Conservation (phyloP, 2,888 invertebrate species). For the Torymus tubicola region DNA sequence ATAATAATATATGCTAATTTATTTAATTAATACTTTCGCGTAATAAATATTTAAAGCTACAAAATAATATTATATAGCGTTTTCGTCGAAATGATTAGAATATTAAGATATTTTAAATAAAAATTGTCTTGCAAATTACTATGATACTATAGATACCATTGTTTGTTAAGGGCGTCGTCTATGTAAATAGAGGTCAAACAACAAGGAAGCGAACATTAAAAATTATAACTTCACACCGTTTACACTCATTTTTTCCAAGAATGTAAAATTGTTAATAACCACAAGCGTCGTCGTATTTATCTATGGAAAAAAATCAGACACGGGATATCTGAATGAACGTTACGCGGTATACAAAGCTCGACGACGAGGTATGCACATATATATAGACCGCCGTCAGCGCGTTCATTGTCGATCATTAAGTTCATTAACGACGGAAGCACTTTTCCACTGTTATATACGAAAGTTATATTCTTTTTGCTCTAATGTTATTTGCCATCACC, state of each 20-base stretch:
- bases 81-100: no score
- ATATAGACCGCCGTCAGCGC: background rate
- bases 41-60: no score
- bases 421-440: constrained; percentile 43
- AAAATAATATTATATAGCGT: no score
- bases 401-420: constrained; percentile 29
- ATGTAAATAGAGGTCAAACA: no score
- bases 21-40: no score
- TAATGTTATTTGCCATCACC: background rate
- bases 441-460: constrained; percentile 23
- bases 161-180: no score
- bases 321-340: constrained; percentile 9
- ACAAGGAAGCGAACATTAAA: background rate
- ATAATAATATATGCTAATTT: no score
- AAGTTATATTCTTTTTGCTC: constrained; percentile 1
- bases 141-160: no score
- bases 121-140: no score
- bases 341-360: no score
- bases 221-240: background rate
- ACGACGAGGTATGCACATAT: no score
- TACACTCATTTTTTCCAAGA: background rate
- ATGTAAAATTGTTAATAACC: background rate
- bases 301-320: background rate
- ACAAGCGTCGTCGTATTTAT: background rate
- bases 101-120: no score